A percentile compares a stretch with the other conserved stretches of the same genome.
Conservation (phyloP, 2,888 invertebrate species). For the Zeuzera pyrina region DNA sequence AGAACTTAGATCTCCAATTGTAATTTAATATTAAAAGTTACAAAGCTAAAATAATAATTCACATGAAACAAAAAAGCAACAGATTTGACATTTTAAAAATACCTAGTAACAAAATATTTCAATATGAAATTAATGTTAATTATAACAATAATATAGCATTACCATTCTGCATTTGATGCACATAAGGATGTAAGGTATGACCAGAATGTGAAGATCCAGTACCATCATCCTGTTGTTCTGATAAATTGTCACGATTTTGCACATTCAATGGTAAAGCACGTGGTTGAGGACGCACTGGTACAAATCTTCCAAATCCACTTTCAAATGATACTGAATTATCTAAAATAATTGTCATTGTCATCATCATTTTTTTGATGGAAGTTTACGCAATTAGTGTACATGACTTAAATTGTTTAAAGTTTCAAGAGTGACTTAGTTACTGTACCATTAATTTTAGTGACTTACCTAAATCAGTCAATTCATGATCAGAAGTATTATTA, state of each 20-base stretch:
- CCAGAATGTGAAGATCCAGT: slow-evolving; percentile 43
- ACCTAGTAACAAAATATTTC: too few species aligned
- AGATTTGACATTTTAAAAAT: too few species aligned
- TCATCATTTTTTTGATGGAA: slow-evolving; percentile 2
- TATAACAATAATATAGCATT: slow-evolving; percentile 11
- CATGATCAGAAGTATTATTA: slow-evolving; percentile 64
- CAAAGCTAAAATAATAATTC: background rate
- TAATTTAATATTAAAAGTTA: background rate
- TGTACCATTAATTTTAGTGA: too few species aligned
- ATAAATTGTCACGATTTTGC: slow-evolving; percentile 53
- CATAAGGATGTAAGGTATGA: slow-evolving; percentile 56
- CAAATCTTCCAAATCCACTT: slow-evolving; percentile 65
- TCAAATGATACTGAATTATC: slow-evolving; percentile 61
- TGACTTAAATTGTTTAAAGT: too few species aligned
- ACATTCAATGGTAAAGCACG: slow-evolving; percentile 56
- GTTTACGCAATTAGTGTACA: slow-evolving; percentile 1
- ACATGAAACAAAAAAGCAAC: too few species aligned
- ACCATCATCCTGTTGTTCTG: slow-evolving; percentile 54
- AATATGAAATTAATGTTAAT: too few species aligned
- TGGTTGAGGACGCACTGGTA: slow-evolving; percentile 66
- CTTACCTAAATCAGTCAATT: slow-evolving; percentile 64
- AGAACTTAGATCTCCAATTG: background rate
- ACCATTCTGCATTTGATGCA: slow-evolving; percentile 67
- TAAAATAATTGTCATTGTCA: slow-evolving; percentile 17
- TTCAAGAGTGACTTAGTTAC: too few species aligned